A percentile compares a stretch with the other conserved stretches of the same genome.
Conservation (phyloP, 2,797 vertebrate genomes). For the Decapterus maruadsi region DNA sequence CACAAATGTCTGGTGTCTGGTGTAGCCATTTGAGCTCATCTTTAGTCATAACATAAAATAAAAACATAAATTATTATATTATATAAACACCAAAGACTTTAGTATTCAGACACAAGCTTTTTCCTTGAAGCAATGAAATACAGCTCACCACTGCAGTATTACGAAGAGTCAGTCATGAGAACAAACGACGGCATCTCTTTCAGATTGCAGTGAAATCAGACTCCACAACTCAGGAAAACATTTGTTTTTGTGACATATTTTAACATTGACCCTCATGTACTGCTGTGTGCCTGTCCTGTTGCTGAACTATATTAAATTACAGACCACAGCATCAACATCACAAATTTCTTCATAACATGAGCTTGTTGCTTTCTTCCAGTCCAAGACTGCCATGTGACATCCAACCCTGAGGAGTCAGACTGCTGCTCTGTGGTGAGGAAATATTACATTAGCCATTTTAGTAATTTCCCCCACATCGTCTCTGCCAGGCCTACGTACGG, state of each 20-base stretch:
- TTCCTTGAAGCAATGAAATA: neutral
- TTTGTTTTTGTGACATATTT: neutral
- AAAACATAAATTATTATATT: no score
- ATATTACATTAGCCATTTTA: neutral
- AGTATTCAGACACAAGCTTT: neutral
- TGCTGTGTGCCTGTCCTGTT: conserved; percentile 28
- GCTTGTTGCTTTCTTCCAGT: conserved; percentile 67
- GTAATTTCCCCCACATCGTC: neutral
- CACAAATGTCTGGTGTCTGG: neutral
- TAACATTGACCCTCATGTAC: neutral
- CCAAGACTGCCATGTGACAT: conserved; percentile 77
- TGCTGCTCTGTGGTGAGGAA: conserved; percentile 81
- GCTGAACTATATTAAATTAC: neutral
- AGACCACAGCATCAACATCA: neutral
- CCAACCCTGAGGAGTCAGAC: conserved; percentile 80
- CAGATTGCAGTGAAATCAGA: neutral
- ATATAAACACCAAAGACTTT: no score
- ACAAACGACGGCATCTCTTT: neutral
- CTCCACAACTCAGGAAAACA: neutral
- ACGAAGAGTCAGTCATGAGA: neutral
- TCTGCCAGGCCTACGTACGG: neutral
- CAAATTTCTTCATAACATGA: neutral
- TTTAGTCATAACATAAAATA: neutral
- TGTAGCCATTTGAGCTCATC: neutral
- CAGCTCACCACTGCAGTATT: neutral